Evolutionary conservation across 1,140 invertebrate species (phyloP).

Genomic region (Helicorthomorpha holstii): DNA sequence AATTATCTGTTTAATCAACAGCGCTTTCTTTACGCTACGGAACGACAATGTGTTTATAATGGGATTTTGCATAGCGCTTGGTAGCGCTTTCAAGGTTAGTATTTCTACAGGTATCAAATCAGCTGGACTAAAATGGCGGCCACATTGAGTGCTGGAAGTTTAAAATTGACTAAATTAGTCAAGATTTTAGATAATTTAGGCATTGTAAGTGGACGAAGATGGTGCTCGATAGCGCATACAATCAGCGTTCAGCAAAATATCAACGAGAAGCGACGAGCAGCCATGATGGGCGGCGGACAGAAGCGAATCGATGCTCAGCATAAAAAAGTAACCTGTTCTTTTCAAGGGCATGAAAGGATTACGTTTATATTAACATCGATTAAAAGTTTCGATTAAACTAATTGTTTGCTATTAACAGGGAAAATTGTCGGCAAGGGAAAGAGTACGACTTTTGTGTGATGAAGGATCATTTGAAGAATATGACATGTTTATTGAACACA

Average conservation of each 20-base stretch:
- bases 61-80: no score
- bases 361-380: background rate
- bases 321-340: conserved; percentile 35
- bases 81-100: no score
- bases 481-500: conserved; percentile 52
- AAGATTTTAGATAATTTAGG: no score
- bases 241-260: conserved; percentile 34
- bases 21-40: no score
- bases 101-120: no score
- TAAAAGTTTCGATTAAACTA: background rate
- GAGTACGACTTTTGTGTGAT: conserved; percentile 43
- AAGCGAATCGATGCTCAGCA: conserved; percentile 46
- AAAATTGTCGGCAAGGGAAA: conserved; percentile 50
- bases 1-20: no score
- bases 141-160: no score
- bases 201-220: no score
- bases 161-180: no score
- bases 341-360: no score
- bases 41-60: no score
- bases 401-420: conserved; percentile 33
- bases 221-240: conserved; percentile 21
- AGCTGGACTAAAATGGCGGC: no score
- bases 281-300: conserved; percentile 40
- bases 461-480: conserved; percentile 44
- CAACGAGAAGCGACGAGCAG: conserved; percentile 30